A percentile compares a stretch with the other conserved stretches of the same genome.
Conservation (phyloP, 2,113 vertebrate genomes). For the Urocolius indicus region DNA sequence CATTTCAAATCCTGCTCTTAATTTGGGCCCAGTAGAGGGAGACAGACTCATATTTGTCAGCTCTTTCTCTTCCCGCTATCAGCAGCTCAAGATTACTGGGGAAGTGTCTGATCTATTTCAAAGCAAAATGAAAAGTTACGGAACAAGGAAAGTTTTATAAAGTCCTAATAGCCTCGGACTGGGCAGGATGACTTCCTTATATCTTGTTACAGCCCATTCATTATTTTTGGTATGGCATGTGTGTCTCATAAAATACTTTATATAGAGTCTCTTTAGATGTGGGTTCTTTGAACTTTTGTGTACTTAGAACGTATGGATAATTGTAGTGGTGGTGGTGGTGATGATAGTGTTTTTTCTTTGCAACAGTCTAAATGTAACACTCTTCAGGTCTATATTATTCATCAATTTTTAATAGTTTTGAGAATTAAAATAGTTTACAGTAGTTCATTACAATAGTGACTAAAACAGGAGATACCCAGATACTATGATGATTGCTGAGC, state of each 20-base stretch:
- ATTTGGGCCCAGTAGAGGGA: slow-evolving; percentile 52
- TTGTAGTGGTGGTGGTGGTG: slow-evolving; percentile 11
- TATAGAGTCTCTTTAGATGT: slow-evolving; percentile 25
- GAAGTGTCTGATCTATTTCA: slow-evolving; percentile 68
- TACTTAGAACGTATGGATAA: background rate
- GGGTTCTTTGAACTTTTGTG: slow-evolving; percentile 56
- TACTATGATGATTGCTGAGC: background rate
- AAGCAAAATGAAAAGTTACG: slow-evolving; percentile 37
- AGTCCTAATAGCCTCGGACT: background rate
- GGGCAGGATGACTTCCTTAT: slow-evolving; percentile 46
- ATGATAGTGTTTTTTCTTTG: slow-evolving; percentile 13
- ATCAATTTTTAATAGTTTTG: background rate
- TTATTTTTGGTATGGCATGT: slow-evolving; percentile 56
- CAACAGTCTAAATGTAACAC: background rate
- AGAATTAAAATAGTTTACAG: too few relatives aligned
- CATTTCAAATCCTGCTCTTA: background rate
- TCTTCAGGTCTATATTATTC: background rate
- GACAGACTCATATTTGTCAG: slow-evolving; percentile 21
- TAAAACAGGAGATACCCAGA: background rate
- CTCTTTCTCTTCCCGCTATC: slow-evolving; percentile 27
- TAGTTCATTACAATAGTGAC: background rate
- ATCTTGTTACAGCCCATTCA: slow-evolving; percentile 61
- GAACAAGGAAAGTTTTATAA: slow-evolving; percentile 63
- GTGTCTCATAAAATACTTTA: slow-evolving; percentile 50
- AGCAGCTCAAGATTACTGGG: slow-evolving; percentile 43